phyloP scores from a whole-genome alignment of 2,113 vertebrate species.

The Epinephelus lanceolatus region DNA sequence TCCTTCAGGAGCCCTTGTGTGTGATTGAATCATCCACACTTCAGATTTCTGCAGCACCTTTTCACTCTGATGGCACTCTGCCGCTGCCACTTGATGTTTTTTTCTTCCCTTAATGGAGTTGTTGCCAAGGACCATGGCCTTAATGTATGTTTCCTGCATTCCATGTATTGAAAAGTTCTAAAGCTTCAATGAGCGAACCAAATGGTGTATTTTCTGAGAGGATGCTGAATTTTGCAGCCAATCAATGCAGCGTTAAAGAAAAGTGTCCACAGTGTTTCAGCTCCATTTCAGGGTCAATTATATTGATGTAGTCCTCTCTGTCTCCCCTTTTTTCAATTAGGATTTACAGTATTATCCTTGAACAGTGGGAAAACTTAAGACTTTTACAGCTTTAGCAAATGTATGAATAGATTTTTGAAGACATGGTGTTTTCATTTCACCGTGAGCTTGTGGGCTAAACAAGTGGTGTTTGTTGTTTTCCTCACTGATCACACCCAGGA shows the following conservation, averaged over 20 bases:
- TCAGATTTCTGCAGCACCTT: constrained; percentile 17
- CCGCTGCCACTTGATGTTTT: not conserved
- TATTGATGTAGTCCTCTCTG: constrained; percentile 29
- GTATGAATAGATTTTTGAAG: not conserved
- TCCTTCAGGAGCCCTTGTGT: constrained; percentile 25
- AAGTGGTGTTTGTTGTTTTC: constrained; percentile 12
- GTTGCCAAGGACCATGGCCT: constrained; percentile 8
- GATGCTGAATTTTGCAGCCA: constrained; percentile 28
- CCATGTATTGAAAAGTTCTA: constrained; percentile 30
- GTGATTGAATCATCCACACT: constrained; percentile 3
- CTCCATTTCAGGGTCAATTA: constrained; percentile 56
- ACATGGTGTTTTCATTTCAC: not conserved
- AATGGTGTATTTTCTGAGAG: not conserved
- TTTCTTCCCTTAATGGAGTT: not conserved
- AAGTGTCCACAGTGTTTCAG: constrained; percentile 34
- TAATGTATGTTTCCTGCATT: not conserved
- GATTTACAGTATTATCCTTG: not conserved
- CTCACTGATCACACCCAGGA: not conserved
- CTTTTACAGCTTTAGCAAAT: constrained; percentile 15
- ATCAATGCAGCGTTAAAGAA: constrained; percentile 43
- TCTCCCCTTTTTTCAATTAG: constrained; percentile 29
- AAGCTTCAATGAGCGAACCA: not conserved
- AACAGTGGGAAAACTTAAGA: not conserved
- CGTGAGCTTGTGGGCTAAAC: not conserved
- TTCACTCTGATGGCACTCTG: constrained; percentile 5